phyloP scores from a whole-genome alignment of 2,797 vertebrate species.

The Spinus olivaceus region DNA sequence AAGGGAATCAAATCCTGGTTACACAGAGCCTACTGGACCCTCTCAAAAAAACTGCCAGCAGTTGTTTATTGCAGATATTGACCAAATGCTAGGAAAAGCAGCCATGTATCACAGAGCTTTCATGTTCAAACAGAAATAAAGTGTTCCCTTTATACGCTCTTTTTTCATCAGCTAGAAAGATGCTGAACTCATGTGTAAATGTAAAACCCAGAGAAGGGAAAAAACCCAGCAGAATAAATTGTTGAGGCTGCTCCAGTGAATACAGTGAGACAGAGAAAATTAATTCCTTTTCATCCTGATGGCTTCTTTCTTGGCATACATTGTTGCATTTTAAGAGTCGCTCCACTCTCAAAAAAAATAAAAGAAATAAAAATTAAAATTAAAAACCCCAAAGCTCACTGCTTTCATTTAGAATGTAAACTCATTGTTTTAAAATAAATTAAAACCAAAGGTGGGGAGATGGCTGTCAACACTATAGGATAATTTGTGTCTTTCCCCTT shows the following conservation, averaged over 20 bases:
- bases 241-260: neutral
- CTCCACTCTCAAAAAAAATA: neutral
- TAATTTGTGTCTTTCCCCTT: neutral
- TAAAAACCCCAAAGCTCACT: neutral
- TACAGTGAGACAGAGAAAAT: neutral
- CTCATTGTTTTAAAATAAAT: neutral
- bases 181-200: neutral
- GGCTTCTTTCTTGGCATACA: neutral
- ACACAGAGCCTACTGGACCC: neutral
- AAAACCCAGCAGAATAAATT: neutral
- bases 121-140: neutral
- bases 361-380: neutral
- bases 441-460: neutral
- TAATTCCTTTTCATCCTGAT: neutral
- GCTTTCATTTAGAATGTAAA: neutral
- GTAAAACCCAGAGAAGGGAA: neutral
- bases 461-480: neutral
- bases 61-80: neutral
- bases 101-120: neutral
- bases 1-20: neutral
- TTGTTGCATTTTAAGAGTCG: neutral
- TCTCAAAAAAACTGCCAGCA: neutral
- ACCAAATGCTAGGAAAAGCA: neutral
- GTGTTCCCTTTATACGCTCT: neutral
- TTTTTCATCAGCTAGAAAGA: neutral